These are phyloP conservation scores for Monopterus albus DNA, from an alignment of 2,113 vertebrate genomes.

Conservation along the genomic window DNA sequence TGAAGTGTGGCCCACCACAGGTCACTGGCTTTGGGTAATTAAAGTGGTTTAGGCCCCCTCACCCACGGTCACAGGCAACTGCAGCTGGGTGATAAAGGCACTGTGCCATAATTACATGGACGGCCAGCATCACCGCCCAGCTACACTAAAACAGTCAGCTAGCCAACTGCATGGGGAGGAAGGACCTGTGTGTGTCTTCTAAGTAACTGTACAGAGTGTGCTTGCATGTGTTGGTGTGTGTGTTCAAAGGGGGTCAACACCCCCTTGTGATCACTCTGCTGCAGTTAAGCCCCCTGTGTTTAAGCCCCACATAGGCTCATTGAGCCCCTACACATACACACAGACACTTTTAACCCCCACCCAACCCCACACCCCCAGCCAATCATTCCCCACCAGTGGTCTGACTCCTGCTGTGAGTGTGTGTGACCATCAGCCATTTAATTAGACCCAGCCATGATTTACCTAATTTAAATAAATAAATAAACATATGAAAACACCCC, in stretches of 20 bases:
- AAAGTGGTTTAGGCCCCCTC: slow-evolving; percentile 82
- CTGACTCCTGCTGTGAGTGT: slow-evolving; percentile 76
- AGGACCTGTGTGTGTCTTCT: slow-evolving; percentile 51
- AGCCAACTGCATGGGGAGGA: slow-evolving; percentile 65
- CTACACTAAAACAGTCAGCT: slow-evolving; percentile 81
- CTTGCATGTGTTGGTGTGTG: slow-evolving; percentile 46
- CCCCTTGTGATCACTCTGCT: slow-evolving; percentile 79
- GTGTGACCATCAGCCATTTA: slow-evolving; percentile 84
- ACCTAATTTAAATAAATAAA: slow-evolving; percentile 82
- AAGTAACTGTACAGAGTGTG: slow-evolving; percentile 68
- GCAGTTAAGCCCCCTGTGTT: slow-evolving; percentile 83
- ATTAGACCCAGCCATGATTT: slow-evolving; percentile 82
- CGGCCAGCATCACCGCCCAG: slow-evolving; percentile 79
- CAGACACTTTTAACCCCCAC: slow-evolving; percentile 45
- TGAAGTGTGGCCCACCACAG: slow-evolving; percentile 80
- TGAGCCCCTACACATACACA: slow-evolving; percentile 66
- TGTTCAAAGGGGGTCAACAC: slow-evolving; percentile 68
- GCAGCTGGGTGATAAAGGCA: slow-evolving; percentile 84
- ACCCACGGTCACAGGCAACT: slow-evolving; percentile 82
- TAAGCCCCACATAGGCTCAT: slow-evolving; percentile 80
- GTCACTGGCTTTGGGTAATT: slow-evolving; percentile 85
- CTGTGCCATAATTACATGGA: slow-evolving; percentile 84
- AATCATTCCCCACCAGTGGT: slow-evolving; percentile 82
- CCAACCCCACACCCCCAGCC: slow-evolving; percentile 59
- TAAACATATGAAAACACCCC: slow-evolving; percentile 78